Conservation (phyloP, 2,113 vertebrate genomes). For the Sylvilagus bachmani region DNA sequence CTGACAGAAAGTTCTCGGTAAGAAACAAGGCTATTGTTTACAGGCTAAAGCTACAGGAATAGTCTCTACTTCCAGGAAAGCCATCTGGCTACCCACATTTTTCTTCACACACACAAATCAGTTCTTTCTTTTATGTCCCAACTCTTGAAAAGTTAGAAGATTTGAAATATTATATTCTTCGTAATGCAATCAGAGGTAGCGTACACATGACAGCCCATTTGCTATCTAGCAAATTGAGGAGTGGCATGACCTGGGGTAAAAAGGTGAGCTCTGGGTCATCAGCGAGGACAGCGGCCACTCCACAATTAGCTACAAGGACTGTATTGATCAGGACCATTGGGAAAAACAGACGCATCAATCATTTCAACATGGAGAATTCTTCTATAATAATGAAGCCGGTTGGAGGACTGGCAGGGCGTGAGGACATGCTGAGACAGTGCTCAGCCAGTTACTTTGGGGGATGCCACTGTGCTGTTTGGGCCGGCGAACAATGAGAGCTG, state of each 20-base stretch:
- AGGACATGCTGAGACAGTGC: neutral
- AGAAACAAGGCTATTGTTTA: neutral
- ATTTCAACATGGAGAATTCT: neutral
- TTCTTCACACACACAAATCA: neutral
- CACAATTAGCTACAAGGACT: neutral
- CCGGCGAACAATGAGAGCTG: no score
- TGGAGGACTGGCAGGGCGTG: neutral
- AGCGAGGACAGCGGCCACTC: neutral
- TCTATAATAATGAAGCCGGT: neutral
- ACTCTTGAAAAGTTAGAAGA: neutral
- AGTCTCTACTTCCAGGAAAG: neutral
- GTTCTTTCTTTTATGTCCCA: neutral
- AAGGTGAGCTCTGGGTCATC: neutral
- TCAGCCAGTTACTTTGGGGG: no score
- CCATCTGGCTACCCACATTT: neutral
- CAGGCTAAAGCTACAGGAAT: neutral
- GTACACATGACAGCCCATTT: neutral
- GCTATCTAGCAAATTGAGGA: neutral
- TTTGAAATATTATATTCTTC: neutral
- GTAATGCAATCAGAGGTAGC: neutral
- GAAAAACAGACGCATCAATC: neutral
- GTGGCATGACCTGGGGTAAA: neutral
- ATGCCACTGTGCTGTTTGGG: fast-evolving
- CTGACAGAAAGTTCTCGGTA: neutral
- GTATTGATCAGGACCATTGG: neutral